Conservation (phyloP, 2,888 invertebrate species). For the Graphium colonna region DNA sequence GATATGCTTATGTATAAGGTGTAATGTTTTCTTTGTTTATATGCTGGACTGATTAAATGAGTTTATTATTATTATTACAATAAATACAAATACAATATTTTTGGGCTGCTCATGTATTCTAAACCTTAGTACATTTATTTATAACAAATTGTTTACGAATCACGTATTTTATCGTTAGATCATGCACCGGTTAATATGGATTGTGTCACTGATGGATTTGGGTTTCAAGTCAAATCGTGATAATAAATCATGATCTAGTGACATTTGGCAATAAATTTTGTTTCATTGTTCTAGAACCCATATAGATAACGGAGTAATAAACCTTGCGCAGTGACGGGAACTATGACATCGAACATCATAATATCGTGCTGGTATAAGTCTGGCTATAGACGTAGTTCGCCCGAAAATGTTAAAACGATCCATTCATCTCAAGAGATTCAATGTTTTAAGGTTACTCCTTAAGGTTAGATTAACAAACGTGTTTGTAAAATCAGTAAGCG, state of each 20-base stretch:
- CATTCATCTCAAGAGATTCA: too few relatives aligned
- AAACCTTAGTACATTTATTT: not conserved
- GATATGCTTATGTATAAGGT: too few relatives aligned
- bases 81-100: too few relatives aligned
- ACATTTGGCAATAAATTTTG: constrained; percentile 3
- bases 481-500: too few relatives aligned
- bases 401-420: too few relatives aligned
- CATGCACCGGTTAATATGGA: not conserved
- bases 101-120: too few relatives aligned
- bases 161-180: not conserved
- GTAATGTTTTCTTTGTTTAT: too few relatives aligned
- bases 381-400: not conserved
- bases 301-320: constrained; percentile 7
- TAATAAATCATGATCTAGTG: constrained; percentile 8
- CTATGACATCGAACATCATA: constrained; percentile 1
- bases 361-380: not conserved
- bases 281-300: not conserved
- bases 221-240: not conserved
- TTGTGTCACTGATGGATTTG: not conserved
- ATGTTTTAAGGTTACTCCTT: too few relatives aligned
- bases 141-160: not conserved
- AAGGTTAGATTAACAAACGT: too few relatives aligned
- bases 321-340: not conserved
- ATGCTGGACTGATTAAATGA: too few relatives aligned
- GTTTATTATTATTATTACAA: too few relatives aligned